These are phyloP conservation scores for Recurvirostra avosetta DNA, from an alignment of 2,113 vertebrate genomes.

Conservation along the genomic window DNA sequence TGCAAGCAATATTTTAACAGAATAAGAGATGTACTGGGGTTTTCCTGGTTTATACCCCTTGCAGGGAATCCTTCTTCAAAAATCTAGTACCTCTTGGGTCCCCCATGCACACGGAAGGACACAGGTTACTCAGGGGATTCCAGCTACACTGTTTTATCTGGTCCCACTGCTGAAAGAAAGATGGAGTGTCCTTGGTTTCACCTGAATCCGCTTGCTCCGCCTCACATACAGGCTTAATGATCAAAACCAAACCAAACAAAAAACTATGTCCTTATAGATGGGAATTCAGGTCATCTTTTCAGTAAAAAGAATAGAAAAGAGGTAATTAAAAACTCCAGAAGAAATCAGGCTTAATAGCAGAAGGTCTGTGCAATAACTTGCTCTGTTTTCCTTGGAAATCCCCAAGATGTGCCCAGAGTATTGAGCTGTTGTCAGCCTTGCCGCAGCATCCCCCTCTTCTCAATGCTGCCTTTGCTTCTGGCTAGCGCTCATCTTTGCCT, in stretches of 20 bases:
- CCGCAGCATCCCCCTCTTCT: not conserved
- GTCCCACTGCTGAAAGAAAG: not conserved
- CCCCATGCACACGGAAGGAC: not conserved
- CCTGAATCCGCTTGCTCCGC: not conserved
- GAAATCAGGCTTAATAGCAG: not conserved
- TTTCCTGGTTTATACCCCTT: not conserved
- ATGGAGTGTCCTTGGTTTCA: not conserved
- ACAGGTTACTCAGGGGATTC: not conserved
- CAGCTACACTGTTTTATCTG: not conserved
- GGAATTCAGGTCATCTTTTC: not conserved
- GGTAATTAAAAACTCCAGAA: not conserved
- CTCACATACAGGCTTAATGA: not conserved
- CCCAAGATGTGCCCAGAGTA: not conserved
- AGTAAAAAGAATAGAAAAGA: not conserved
- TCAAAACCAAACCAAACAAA: not conserved
- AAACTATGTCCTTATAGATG: not conserved
- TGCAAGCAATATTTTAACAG: not conserved
- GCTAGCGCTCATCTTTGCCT: not conserved
- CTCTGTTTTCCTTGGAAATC: not conserved
- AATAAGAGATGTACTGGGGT: not conserved
- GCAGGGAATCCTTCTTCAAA: not conserved
- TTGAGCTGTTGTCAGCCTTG: not conserved
- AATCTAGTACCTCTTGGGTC: not conserved
- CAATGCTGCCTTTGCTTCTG: accelerated
- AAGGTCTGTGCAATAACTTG: not conserved